These are phyloP conservation scores for Microtus oregoni DNA, from an alignment of 2,113 vertebrate species.

Conservation along the genomic window DNA sequence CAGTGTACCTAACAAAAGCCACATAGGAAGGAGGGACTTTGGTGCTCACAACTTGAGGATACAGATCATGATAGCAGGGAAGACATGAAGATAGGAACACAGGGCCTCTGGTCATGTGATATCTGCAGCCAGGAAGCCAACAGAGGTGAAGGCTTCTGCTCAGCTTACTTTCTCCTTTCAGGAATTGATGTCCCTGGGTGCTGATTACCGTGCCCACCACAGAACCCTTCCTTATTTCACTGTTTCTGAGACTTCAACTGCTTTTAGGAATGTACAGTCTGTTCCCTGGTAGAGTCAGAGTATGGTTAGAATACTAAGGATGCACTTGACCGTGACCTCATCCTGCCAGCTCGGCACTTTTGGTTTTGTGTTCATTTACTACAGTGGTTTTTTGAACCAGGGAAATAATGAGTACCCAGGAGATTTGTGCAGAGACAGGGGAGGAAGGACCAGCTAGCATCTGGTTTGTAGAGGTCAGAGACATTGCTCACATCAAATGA, in stretches of 20 bases:
- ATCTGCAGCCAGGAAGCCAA: not conserved
- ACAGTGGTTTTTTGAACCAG: not conserved
- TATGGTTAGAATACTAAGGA: not conserved
- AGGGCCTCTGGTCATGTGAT: not conserved
- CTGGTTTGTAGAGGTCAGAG: not conserved
- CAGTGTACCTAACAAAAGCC: not conserved
- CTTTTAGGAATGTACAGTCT: not conserved
- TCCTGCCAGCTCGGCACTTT: not conserved
- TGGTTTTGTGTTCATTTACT: not conserved
- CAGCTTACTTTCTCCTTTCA: not conserved
- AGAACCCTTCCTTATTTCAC: not conserved
- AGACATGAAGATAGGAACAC: not conserved
- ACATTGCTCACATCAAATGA: not conserved
- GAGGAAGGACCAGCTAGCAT: not conserved
- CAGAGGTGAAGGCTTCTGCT: not conserved
- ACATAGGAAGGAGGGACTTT: not conserved
- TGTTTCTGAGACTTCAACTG: not conserved
- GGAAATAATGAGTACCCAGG: not conserved
- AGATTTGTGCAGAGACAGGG: not conserved
- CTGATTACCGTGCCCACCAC: not conserved
- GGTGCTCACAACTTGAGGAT: not conserved
- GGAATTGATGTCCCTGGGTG: not conserved
- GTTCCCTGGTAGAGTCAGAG: not conserved
- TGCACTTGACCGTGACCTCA: not conserved
- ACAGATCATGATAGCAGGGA: too few species aligned